These are phyloP conservation scores for Heteropelma amictum DNA, from an alignment of 2,888 invertebrate genomes.

Conservation along the genomic window DNA sequence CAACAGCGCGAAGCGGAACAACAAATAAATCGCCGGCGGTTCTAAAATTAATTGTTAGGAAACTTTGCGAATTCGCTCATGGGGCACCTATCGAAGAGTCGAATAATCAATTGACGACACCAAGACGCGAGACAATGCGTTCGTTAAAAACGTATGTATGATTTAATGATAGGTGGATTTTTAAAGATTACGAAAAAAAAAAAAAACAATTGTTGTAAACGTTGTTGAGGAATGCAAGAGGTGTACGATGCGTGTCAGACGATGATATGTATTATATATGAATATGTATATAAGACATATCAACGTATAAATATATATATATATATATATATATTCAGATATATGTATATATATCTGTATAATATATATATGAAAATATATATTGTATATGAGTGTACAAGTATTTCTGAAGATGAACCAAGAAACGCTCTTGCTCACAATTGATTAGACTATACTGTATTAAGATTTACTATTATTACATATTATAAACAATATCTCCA, in stretches of 20 bases:
- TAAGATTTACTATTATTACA: conserved; percentile 74
- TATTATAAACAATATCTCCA: conserved; percentile 74
- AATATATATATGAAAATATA: conserved; percentile 69
- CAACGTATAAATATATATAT: not conserved
- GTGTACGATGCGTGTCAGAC: conserved; percentile 35
- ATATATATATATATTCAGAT: not conserved
- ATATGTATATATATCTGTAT: conserved; percentile 27
- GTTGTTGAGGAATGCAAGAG: conserved; percentile 37
- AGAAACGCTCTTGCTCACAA: conserved; percentile 74
- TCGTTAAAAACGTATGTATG: conserved; percentile 13
- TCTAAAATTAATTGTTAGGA: conserved; percentile 7
- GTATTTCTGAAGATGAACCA: conserved; percentile 74
- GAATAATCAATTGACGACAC: conserved; percentile 19
- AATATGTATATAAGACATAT: not conserved
- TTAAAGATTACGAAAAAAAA: not conserved
- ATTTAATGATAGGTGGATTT: conserved; percentile 6
- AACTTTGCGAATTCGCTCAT: conserved; percentile 16
- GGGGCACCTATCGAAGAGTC: not conserved
- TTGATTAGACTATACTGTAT: conserved; percentile 73
- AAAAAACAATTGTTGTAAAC: conserved; percentile 27
- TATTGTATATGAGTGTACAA: conserved; percentile 40
- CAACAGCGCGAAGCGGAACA: not conserved
- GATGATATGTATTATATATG: conserved; percentile 36
- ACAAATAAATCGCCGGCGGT: conserved; percentile 21
- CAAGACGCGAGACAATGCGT: conserved; percentile 9